Base-by-base conservation (phyloP, 1,140 invertebrate species). In the Druon quercuslanigerum region DNA sequence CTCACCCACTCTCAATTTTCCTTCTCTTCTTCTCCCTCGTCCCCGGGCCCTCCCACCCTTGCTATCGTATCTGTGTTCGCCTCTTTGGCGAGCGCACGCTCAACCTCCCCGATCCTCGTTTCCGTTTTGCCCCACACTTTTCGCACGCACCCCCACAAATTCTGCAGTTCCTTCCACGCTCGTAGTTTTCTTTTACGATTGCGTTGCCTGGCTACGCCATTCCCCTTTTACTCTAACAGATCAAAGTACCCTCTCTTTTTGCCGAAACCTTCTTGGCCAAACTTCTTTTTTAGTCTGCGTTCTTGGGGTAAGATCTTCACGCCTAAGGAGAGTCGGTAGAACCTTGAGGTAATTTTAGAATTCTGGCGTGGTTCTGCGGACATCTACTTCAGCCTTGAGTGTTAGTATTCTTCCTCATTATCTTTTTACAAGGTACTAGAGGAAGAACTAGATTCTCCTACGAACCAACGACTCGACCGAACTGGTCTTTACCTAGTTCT, bases 31-130 rank as follows among this genome's bases (percentile, higher is more conserved):
- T 33, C 25, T 33, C 25, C 71, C 72, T 60, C 79, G 51, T 52
- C 78, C 77, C 74, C 74, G 74, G n/a, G 12, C 50, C 77, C 88
- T 83, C 83, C 86, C 81, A 82, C 85, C 86, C 86, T 86, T 88
- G 82, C 85, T 86, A 87, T 88, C 88, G 76, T 88, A 85, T 85
- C 87, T 88, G 89, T 89, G 88, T 85, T 75, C 85, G 83, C 76
- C 84, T 79, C 71, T 83, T 83, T 83, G 81, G 84, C 84, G 76
- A 72, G 77, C 60, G 66, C 33, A 66, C 75, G 51, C 76, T 72
- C 75, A 73, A 54, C 75, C 66, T 72, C 71, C 75, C 70, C 77
- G 60, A 74, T 73, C 74, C 74, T 77, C 73, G 60, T 75, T 52
- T 76, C 76, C 72, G 73, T 79, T 76, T 77, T 72, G 60, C 71